Conservation (phyloP, 2,113 vertebrate species). For the Alethe castanea region DNA sequence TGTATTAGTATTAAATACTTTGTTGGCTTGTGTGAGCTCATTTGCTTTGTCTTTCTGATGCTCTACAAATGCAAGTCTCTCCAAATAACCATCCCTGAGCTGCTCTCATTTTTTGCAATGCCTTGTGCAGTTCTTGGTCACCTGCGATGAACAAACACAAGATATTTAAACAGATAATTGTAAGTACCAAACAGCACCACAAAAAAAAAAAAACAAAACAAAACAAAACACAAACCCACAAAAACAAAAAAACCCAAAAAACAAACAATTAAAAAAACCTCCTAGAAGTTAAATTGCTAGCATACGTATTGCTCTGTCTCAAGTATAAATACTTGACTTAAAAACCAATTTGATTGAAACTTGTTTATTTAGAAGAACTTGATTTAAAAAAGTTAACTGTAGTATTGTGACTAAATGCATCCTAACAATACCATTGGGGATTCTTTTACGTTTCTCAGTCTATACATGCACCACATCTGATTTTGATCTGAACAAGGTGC, state of each 20-base stretch:
- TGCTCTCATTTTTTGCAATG: not conserved
- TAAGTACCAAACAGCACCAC: not conserved
- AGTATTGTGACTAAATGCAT: not conserved
- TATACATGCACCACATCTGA: not conserved
- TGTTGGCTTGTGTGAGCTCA: not conserved
- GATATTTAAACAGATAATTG: not conserved
- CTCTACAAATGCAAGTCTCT: not conserved
- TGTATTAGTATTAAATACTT: not conserved
- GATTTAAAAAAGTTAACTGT: not conserved
- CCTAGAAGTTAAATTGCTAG: not conserved
- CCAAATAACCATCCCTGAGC: not conserved
- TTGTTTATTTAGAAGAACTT: not conserved
- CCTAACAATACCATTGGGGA: not conserved
- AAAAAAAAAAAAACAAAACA: not conserved
- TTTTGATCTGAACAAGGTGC: not conserved
- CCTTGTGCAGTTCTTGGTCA: not conserved
- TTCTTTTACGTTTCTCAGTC: not conserved
- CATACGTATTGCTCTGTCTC: rapidly evolving
- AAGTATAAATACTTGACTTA: not conserved
- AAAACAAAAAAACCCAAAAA: not conserved
- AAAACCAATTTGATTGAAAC: not conserved
- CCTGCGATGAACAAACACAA: not conserved
- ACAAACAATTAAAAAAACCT: not conserved
- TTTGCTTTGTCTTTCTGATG: not conserved
- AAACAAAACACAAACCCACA: not conserved